Conservation (phyloP, 1,140 invertebrate species). For the Drosophila miranda region DNA sequence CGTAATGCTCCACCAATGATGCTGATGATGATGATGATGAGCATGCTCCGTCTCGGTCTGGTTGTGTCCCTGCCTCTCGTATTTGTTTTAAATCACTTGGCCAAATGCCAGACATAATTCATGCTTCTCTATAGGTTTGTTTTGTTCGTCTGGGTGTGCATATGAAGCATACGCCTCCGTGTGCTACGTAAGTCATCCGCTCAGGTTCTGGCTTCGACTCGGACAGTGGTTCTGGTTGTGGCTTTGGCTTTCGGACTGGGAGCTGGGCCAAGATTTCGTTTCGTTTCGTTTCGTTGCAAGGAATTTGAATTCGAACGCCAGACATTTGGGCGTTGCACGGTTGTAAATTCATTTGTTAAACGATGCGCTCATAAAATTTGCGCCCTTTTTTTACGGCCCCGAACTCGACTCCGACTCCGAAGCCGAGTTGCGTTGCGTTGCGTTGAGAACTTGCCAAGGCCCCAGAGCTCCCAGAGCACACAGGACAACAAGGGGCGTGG, state of each 20-base stretch:
- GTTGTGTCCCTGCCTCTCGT: constrained; percentile 22
- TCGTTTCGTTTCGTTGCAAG: constrained; percentile 25
- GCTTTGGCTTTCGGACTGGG: background rate
- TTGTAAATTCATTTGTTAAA: constrained; percentile 83
- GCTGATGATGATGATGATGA: constrained; percentile 19
- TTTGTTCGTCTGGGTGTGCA: constrained; percentile 5
- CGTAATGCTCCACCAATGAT: too few species aligned
- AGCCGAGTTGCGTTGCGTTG: constrained; percentile 22
- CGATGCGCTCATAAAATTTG: constrained; percentile 82
- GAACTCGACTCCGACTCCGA: constrained; percentile 12
- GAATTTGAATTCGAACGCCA: constrained; percentile 82
- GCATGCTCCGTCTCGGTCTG: constrained; percentile 1
- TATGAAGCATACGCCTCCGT: constrained; percentile 65
- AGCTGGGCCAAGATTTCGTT: constrained; percentile 52
- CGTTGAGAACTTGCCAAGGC: constrained; percentile 50
- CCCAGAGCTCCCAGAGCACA: constrained; percentile 27
- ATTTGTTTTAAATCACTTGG: constrained; percentile 71
- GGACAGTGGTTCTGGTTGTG: too few species aligned
- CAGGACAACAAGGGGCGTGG: constrained; percentile 64
- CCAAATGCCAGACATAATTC: constrained; percentile 68
- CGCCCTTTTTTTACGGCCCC: constrained; percentile 74
- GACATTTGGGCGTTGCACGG: constrained; percentile 82
- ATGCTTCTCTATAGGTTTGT: constrained; percentile 30
- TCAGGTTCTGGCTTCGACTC: too few species aligned
- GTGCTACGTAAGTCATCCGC: constrained; percentile 61